phyloP scores from a whole-genome alignment of 2,113 vertebrate species.

The Plestiodon gilberti region DNA sequence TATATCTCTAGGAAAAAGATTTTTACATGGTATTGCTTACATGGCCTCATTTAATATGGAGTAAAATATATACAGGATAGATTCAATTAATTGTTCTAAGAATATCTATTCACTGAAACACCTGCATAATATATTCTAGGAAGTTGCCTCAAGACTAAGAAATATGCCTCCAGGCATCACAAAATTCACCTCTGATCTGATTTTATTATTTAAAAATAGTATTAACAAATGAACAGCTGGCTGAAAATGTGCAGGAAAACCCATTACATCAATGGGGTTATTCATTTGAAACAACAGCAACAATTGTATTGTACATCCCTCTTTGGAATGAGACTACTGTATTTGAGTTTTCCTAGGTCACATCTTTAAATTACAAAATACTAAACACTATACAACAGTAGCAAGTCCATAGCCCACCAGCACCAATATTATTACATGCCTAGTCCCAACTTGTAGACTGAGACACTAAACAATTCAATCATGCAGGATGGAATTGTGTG shows the following conservation, averaged over 20 bases:
- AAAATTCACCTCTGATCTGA: constrained; percentile 15
- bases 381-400: background rate
- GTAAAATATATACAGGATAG: rapidly evolving
- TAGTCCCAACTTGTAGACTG: background rate
- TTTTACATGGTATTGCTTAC: background rate
- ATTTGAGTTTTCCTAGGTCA: background rate
- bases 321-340: background rate
- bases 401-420: too few species aligned
- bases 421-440: background rate
- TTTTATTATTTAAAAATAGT: background rate
- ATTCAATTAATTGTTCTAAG: background rate
- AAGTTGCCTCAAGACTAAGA: background rate
- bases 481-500: background rate
- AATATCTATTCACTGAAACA: constrained; percentile 7
- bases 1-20: background rate
- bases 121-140: background rate
- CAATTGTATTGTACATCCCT: background rate
- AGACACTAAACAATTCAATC: background rate
- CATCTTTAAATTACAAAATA: too few species aligned
- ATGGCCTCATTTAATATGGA: background rate
- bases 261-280: background rate
- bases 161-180: constrained; percentile 3
- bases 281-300: background rate
- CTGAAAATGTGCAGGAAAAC: background rate
- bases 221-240: background rate